Base-by-base conservation (phyloP, 2,888 invertebrate species). In the Acrocyrtus sp. region DNA sequence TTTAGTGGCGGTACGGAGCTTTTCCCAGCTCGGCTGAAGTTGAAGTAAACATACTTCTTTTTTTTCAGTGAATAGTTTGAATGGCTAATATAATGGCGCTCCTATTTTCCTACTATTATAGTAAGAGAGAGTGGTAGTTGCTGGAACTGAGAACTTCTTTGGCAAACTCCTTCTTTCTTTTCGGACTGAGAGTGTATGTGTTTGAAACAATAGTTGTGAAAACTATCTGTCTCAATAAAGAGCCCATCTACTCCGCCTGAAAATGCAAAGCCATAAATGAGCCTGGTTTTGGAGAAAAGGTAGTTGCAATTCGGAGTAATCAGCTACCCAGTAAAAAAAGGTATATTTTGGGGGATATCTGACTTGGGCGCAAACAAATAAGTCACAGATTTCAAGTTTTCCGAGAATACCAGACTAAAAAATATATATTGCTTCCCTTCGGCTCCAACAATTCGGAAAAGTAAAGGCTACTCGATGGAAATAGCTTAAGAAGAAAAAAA, bases 211-310 rank as follows among this genome's bases (percentile, higher is more conserved):
- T 78, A 74, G 75, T 78, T 75, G 69, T 69, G 66, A 72, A 70
- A 78, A 78, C 78, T 76, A 76, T 78, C 74, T 78, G 74, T 76
- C 78, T 78, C 78, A 76, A 78, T 78, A 76, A 76, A 74, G 66
- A 57, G 73, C 67, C 67, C 72, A 72, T 72, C 72, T 73, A 73
- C 66, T 67, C 53, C 57, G 47, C 21, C 48, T 56, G 27, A 60
- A 74, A 70, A 78, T 75, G 65, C 66, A 68, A 75, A 72, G 63
- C 78, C 74, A 78, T 74, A 74, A 76, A 78, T 72, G 78, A 78
- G n/a, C 57, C 60, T 72, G 22, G 54, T 45, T 51, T 24, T 19
- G 27, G 34, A 60, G 45, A 68, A 69, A 72, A 72, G 63, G 43
- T 58, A 54, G 8, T 39, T 24, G 3, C 27, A 6, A 34, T 26